phyloP scores from a whole-genome alignment of 2,888 invertebrate species.

The Tetheella fluctuosa region DNA sequence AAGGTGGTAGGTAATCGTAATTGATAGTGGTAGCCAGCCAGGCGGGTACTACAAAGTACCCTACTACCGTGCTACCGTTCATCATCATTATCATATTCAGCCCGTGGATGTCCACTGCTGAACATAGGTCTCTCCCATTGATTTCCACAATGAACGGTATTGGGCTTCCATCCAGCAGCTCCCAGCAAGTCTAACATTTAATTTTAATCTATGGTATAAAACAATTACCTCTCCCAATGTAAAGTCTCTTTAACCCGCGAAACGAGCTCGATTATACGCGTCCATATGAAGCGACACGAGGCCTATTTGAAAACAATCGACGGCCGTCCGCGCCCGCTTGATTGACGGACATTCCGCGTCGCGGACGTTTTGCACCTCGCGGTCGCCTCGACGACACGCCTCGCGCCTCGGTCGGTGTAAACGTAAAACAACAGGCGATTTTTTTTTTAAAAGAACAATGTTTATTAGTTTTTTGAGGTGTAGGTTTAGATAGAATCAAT shows the following conservation, averaged over 20 bases:
- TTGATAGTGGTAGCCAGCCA: too few relatives aligned
- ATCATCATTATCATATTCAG: too few relatives aligned
- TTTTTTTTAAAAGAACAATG: background rate
- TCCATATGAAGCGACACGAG: constrained; percentile 44
- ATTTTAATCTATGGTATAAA: too few relatives aligned
- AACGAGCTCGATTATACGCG: constrained; percentile 49
- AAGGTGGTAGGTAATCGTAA: too few relatives aligned
- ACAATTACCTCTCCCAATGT: constrained; percentile 22
- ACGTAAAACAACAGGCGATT: background rate
- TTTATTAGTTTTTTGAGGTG: background rate
- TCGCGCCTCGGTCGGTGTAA: background rate
- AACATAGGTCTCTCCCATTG: too few relatives aligned
- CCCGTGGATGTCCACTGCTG: too few relatives aligned
- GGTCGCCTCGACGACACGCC: background rate
- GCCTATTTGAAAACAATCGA: constrained; percentile 68
- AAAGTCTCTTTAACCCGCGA: constrained; percentile 25
- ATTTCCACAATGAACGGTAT: too few relatives aligned
- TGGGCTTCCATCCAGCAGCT: too few relatives aligned
- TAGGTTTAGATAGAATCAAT: background rate
- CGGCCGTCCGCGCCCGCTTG: constrained; percentile 37
- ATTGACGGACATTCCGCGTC: constrained; percentile 49
- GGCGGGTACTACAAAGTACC: too few relatives aligned
- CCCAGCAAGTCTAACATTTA: too few relatives aligned
- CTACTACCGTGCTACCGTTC: too few relatives aligned
- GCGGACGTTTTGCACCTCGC: constrained; percentile 23